Evolutionary conservation across 2,888 invertebrate genomes (phyloP).

Genomic region (Ceriagrion tenellum): DNA sequence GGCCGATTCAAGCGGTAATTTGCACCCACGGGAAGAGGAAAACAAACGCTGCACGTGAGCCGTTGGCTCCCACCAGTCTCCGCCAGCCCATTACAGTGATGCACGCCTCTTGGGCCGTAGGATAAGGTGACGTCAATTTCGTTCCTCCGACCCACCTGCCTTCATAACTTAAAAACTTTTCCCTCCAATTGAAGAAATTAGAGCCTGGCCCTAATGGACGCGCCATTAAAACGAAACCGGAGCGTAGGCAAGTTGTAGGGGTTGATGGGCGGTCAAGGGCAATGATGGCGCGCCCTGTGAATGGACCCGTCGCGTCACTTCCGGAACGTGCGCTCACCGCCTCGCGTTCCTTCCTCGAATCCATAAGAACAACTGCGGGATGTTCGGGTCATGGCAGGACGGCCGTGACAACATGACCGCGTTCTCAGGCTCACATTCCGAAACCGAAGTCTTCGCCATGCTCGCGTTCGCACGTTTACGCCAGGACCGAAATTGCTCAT

Average conservation of each 20-base stretch:
- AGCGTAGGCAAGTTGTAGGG: neutral
- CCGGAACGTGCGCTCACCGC: neutral
- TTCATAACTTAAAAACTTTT: neutral
- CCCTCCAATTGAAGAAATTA: neutral
- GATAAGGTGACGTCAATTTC: neutral
- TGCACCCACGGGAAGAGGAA: neutral
- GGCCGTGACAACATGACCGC: neutral
- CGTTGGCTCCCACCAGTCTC: neutral
- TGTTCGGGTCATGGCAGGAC: neutral
- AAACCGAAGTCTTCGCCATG: neutral
- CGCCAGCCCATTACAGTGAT: neutral
- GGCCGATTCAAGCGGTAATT: neutral
- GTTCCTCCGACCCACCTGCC: neutral
- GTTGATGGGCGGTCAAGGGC: neutral
- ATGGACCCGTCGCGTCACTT: neutral
- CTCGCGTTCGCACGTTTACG: neutral
- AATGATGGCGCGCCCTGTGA: neutral
- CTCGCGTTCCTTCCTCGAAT: neutral
- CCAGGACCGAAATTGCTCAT: neutral
- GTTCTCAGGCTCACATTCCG: neutral
- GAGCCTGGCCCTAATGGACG: neutral
- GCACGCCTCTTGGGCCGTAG: neutral
- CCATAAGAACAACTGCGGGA: neutral
- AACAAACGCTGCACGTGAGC: neutral
- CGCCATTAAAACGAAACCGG: slow-evolving; percentile 1